These are phyloP conservation scores for Meloidogyne exigua DNA, from an alignment of 1,140 invertebrate species.

Conservation along the genomic window DNA sequence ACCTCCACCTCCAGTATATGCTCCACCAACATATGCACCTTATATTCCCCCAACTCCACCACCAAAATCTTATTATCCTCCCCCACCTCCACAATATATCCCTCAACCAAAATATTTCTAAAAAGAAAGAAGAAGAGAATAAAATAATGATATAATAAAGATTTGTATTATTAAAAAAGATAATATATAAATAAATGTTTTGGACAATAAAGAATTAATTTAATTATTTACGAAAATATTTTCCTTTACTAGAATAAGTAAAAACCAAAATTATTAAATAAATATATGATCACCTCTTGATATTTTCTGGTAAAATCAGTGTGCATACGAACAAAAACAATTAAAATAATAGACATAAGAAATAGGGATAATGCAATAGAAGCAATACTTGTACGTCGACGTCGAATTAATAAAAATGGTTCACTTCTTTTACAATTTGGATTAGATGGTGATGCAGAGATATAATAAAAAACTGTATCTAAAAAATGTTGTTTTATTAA, in stretches of 20 bases:
- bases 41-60: not conserved
- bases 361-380: not conserved
- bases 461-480: slow-evolving; percentile 5
- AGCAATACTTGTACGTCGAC: not conserved
- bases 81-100: not conserved
- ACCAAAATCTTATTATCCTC: not conserved
- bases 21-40: not conserved
- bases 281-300: not conserved
- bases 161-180: no score
- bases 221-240: no score
- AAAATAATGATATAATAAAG: not conserved
- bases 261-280: not conserved
- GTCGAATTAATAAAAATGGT: not conserved
- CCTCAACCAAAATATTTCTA: no score
- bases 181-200: not conserved
- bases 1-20: not conserved
- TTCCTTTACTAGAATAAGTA: no score
- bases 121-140: not conserved
- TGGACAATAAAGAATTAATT: no score
- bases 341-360: not conserved
- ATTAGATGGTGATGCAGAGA: not conserved
- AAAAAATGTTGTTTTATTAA: not conserved
- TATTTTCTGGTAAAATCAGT: not conserved
- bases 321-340: not conserved
- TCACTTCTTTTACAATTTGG: not conserved